These are phyloP conservation scores for Sorex araneus DNA, from an alignment of 2,113 vertebrate species.

Conservation along the genomic window DNA sequence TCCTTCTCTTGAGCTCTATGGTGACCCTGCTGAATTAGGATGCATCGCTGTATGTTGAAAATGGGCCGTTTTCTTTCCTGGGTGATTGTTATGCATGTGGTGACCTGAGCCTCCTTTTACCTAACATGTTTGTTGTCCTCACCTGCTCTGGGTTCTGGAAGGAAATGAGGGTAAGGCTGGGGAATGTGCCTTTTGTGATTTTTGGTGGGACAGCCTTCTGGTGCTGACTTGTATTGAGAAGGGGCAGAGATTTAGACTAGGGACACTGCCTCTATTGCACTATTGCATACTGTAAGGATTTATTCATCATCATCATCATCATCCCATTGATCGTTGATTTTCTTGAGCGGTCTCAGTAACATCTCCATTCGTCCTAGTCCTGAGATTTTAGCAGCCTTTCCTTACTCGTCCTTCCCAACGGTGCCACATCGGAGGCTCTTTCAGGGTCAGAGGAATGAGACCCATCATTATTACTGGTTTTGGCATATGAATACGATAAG, in stretches of 20 bases:
- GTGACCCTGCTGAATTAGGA: neutral
- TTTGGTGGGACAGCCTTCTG: neutral
- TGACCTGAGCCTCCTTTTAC: neutral
- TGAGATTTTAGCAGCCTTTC: no score
- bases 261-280: neutral
- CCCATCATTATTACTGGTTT: no score
- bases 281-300: no score
- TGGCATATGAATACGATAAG: no score
- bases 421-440: no score
- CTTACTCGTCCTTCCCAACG: no score
- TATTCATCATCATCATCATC: no score
- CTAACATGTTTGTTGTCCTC: neutral
- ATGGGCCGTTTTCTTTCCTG: neutral
- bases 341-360: no score
- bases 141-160: neutral
- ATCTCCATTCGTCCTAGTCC: no score
- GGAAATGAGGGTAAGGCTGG: neutral
- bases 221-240: conserved; percentile 14
- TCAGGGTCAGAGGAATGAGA: no score
- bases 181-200: neutral
- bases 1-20: neutral
- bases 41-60: neutral
- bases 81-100: neutral
- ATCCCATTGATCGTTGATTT: no score
- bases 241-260: neutral